Conservation (phyloP, 1,140 invertebrate genomes). For the Pseudomyrmex pallidus region DNA sequence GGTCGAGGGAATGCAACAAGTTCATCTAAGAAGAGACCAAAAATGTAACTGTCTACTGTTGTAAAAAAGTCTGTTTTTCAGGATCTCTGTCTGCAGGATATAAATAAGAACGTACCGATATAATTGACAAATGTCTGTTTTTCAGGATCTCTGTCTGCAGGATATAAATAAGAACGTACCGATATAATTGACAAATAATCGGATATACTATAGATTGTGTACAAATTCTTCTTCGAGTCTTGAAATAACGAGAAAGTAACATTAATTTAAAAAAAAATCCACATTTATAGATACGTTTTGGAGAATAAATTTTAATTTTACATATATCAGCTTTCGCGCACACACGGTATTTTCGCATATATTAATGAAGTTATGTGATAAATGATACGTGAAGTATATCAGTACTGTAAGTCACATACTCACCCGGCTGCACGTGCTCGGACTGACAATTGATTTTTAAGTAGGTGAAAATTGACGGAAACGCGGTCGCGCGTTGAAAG, state of each 20-base stretch:
- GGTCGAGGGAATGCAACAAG: slow-evolving; percentile 6
- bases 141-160: neutral
- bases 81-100: neutral
- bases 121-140: neutral
- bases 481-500: neutral
- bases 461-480: slow-evolving; percentile 61
- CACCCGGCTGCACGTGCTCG: slow-evolving; percentile 63
- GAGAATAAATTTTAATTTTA: too few species aligned
- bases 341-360: neutral
- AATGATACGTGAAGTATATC: slow-evolving; percentile 27
- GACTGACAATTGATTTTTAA: slow-evolving; percentile 48
- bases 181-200: neutral
- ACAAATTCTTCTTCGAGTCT: neutral
- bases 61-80: too few species aligned
- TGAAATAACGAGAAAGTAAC: neutral
- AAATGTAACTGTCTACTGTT: neutral
- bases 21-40: neutral
- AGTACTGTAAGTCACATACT: slow-evolving; percentile 61
- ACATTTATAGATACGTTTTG: too few species aligned
- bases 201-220: neutral
- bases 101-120: neutral
- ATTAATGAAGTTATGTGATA: slow-evolving; percentile 10
- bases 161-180: neutral
- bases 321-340: neutral
- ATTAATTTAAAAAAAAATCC: too few species aligned